These are phyloP conservation scores for Mystacides longicornis DNA, from an alignment of 2,888 invertebrate species.

Conservation along the genomic window DNA sequence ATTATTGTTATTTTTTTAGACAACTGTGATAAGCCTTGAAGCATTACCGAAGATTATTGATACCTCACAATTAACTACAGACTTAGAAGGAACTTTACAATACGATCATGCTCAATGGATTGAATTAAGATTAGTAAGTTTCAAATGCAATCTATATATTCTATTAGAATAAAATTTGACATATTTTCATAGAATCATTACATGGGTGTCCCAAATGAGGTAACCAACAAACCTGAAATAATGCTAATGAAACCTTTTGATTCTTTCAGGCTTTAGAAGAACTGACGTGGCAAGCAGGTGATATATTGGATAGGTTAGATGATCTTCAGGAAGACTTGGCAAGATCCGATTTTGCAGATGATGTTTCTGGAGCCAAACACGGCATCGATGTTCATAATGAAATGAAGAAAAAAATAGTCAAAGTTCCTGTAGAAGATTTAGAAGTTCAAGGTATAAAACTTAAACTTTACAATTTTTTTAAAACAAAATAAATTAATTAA, in stretches of 20 bases:
- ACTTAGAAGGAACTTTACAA: conserved; percentile 86
- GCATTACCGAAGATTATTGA: conserved; percentile 90
- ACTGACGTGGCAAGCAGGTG: conserved; percentile 92
- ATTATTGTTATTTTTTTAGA: conserved; percentile 53
- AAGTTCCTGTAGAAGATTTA: conserved; percentile 89
- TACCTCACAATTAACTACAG: conserved; percentile 82
- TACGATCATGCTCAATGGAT: conserved; percentile 99
- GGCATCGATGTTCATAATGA: conserved; percentile 90
- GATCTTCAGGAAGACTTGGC: conserved; percentile 89
- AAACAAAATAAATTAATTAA: no score
- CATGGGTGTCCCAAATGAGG: not conserved
- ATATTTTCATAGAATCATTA: no score
- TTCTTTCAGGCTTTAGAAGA: conserved; percentile 74
- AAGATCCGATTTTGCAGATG: conserved; percentile 90
- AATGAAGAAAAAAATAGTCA: conserved; percentile 88
- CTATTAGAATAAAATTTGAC: no score
- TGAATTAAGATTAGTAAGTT: conserved; percentile 70
- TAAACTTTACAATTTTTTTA: no score
- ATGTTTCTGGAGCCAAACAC: conserved; percentile 85
- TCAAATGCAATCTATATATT: not conserved
- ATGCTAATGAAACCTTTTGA: conserved; percentile 26
- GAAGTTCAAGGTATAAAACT: conserved; percentile 79
- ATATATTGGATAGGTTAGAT: conserved; percentile 85
- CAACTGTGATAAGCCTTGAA: conserved; percentile 93
- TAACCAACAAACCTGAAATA: not conserved